These are phyloP conservation scores for Apogon hyalosoma DNA, from an alignment of 2,797 vertebrate species.

Conservation along the genomic window DNA sequence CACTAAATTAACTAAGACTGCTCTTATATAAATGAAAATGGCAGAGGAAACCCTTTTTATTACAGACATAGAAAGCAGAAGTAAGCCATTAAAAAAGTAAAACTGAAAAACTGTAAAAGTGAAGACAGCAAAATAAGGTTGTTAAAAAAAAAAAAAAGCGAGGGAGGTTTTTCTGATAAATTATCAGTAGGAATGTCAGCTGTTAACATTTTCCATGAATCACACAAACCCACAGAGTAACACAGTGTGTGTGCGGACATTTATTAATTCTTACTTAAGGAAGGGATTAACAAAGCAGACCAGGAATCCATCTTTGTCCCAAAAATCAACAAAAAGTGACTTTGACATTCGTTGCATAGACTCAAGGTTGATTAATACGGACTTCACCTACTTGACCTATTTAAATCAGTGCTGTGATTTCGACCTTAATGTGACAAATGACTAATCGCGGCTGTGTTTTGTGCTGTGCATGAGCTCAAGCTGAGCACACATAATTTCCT, in stretches of 20 bases:
- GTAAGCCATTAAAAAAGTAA: not conserved
- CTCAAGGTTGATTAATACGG: conserved; percentile 50
- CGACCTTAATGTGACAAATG: conserved; percentile 51
- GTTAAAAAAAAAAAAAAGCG: not conserved
- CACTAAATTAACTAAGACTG: not conserved
- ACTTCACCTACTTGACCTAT: conserved; percentile 57
- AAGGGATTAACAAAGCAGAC: not conserved
- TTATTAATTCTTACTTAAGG: not conserved
- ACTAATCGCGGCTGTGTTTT: conserved; percentile 30
- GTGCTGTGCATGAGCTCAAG: conserved; percentile 9
- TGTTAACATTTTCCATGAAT: conserved; percentile 1
- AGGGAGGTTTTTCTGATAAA: too few species aligned
- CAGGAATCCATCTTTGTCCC: not conserved
- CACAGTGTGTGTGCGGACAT: not conserved
- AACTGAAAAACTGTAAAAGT: not conserved
- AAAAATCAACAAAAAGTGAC: conserved; percentile 38
- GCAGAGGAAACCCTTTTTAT: not conserved
- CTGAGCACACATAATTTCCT: conserved; percentile 22
- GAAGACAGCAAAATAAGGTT: not conserved
- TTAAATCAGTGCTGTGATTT: conserved; percentile 53
- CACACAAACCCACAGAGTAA: not conserved
- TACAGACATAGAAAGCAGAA: too few species aligned
- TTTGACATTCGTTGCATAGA: conserved; percentile 48
- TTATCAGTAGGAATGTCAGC: too few species aligned
- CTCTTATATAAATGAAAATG: not conserved